Evolutionary conservation across 2,797 vertebrate species (phyloP), one percentile per base, ranked within the genome.

Genomic region (Echeneis naucrates): DNA sequence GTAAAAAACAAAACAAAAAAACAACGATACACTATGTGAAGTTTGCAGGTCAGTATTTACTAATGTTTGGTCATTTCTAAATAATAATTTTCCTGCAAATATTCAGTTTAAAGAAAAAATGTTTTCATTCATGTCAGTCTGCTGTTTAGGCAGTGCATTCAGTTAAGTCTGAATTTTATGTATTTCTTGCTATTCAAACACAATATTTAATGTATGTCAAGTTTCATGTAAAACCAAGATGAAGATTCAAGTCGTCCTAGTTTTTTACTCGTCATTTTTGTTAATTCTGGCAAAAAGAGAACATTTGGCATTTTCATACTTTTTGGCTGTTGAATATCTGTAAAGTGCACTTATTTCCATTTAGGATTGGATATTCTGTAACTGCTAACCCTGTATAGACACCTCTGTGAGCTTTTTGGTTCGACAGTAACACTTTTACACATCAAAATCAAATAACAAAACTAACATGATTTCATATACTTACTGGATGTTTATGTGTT

Each of bases 291-390:
- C 16, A 32, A 65, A 37, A 48, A 35, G 12, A 30, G 27, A 12
- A 5, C 52, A 17, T 63, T 79, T 62, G 2, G 54, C 47, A 17
- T 52, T 51, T 48, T 72, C 26, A 66, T 61, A 53, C 27, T 8
- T 3, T 77, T 2, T 68, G 67, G 48, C 26, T 81, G 75, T 78
- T 73, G 57, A 83, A 82, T 88, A 82, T 87, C 61, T 87, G 68
- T 86, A 47, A 91, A 92, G 91, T 92, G 89, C 89, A 89, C 89
- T 91, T 93, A 91, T 62, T 75, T 71, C 64, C 56, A 53, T 52
- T 60, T 58, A 37, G 55, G 53, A 74, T 35, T 77, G 67, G 77
- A 84, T 84, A 81, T 82, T 86, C 69, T 74, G 64, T 74, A 47
- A 70, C 27, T 66, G 48, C 26, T 42, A 77, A 47, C 72, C 44